Percentiles rank a stretch among this genome's conserved stretches.
Evolutionary conservation across 1,140 invertebrate genomes (phyloP).

Genomic region (Cryptotermes secundus): DNA sequence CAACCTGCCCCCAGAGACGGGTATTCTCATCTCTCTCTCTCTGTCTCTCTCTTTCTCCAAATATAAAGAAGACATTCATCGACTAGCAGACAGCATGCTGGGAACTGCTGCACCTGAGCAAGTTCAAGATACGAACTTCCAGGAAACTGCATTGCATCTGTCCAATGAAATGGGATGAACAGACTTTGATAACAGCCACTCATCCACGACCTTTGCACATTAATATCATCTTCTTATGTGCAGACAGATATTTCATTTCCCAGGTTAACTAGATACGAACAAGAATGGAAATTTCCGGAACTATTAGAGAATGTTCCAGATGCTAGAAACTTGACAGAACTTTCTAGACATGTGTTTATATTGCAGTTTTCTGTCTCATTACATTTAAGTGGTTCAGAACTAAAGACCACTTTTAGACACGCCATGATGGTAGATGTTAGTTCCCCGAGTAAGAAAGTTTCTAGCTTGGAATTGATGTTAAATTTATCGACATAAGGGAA

Average conservation of each 20-base stretch:
- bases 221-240: background rate
- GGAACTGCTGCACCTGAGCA: background rate
- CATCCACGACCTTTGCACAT: background rate
- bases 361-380: background rate
- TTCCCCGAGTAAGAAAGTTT: background rate
- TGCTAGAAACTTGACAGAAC: constrained; percentile 3
- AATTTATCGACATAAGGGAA: background rate
- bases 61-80: background rate
- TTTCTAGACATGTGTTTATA: constrained; percentile 10
- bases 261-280: background rate
- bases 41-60: background rate
- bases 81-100: background rate
- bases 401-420: background rate
- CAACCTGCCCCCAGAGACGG: background rate
- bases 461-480: background rate
- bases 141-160: background rate
- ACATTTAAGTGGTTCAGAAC: background rate
- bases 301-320: background rate
- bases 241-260: background rate
- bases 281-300: background rate
- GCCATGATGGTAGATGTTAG: background rate
- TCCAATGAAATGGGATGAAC: too few species aligned
- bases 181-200: background rate
- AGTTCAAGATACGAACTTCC: background rate
- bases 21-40: too few species aligned